Base-by-base conservation (phyloP, 1,140 invertebrate genomes). In the Euura saliciscinereae region DNA sequence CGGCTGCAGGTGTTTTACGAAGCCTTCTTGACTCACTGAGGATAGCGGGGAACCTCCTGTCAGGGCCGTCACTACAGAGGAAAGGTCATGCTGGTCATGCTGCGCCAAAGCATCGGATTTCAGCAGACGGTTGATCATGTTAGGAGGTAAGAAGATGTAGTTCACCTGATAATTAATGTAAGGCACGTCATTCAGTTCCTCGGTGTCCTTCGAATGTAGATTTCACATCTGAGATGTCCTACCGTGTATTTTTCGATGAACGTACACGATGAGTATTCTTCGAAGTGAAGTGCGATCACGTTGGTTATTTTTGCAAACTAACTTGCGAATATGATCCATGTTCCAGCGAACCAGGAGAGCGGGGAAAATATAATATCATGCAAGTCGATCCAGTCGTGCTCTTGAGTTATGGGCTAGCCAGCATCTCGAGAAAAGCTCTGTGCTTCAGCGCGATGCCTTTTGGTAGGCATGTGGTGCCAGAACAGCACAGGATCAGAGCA, bases 241-340 rank as follows among this genome's bases (percentile, higher is more conserved):
- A 84, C 82, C 75, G 81, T 78, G 45, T 77, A 86, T 73, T 88
- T 85, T 69, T 91, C 78, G 8, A 92, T 78, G 2, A 87, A 76
- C 70, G 82, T 79, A 2, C 91, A 84, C 66, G 87, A 90, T 6
- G 82, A 77, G 6, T 89, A 76, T 44, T 87, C 85, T 3, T 92
- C 88, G 80, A 91, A 92, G 43, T 85, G 81, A 6, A 88, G 86
- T 43, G 90, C 74, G 0, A 89, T 80, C 0, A 91, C 71, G 2
- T 86, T 77, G 64, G 83, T 87, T 2, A 76, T 73, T 0, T 86
- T 85, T n/a, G 77, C 74, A 3, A 76, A 46, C 7, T 91, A 7
- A 3, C 46, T 65, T 6, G 75, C 70, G 0, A 84, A 3, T 2
- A 75, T 76, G 1, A 77, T 2, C 0, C 73, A 0, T 0, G 59